Evolutionary conservation across 2,797 vertebrate genomes (phyloP), one percentile per base, ranked within the genome.

Genomic region (Stomatorhinus walkeri): DNA sequence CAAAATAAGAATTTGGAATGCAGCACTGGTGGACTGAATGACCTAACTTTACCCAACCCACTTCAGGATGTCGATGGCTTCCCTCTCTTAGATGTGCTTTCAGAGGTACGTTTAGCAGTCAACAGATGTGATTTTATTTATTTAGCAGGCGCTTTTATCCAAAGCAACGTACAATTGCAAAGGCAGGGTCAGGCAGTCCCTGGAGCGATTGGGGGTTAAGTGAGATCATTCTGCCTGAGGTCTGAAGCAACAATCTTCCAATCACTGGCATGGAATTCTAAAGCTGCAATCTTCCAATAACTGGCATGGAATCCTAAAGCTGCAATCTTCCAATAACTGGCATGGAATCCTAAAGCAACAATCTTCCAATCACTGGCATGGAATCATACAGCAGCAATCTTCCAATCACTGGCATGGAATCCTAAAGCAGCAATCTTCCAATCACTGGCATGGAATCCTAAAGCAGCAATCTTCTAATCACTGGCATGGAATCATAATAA

Each of bases 81-180:
- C 14, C 40, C 2, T 0, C 16, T 40, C 43, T 46, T 81, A 81
- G 40, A 81, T 81, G 76, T 81, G 76, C 40, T 81, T 81, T 81
- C 22, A 81, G 40, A 81, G 40, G 19, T 4, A 46, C 76, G 46
- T 19, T 22, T 46, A 81, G 40, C 40, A 81, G 32, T 76, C 32
- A 76, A 76, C 68, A 76, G 68, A 76, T 36, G 32, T 76, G 68
- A 76, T 76, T 76, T 76, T 76, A 76, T 76, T 36, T 76, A 76
- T 76, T 76, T 76, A 76, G 68, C 32, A 76, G 32, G 14, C 1
- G 0, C 68, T 40, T 40, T 76, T 36, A 76, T 76, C 68, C 68
- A 76, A 36, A 76, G 68, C 32, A 76, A 76, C 0, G 5, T 76
- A 36, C 28, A 40, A 40, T 76, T 40, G 32, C 32, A 16, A 76